A percentile compares a stretch with the other conserved stretches of the same genome.
Conservation (phyloP, 37 sponge, comb jelly and placozoan species). For the Chondrosia reniformis region DNA sequence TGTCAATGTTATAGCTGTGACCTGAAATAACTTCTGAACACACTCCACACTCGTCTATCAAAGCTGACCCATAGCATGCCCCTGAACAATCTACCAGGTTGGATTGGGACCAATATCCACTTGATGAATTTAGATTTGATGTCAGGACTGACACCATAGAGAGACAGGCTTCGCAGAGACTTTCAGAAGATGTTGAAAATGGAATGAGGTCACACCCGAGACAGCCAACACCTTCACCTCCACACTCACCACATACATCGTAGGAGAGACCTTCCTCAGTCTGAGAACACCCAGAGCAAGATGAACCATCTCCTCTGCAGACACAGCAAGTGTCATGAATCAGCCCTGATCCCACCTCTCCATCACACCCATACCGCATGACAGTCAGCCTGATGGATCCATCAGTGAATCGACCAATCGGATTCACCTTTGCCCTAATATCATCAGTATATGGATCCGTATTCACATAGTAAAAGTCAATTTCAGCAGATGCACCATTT, state of each 20-base stretch:
- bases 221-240: conserved; percentile 34
- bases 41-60: conserved; percentile 61
- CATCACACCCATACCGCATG: conserved; percentile 70
- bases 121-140: background rate
- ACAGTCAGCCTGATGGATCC: conserved; percentile 26
- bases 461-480: conserved; percentile 36
- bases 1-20: conserved; percentile 54
- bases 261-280: conserved; percentile 19
- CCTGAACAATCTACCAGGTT: conserved; percentile 63
- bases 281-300: conserved; percentile 38
- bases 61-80: conserved; percentile 55
- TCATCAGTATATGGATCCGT: conserved; percentile 59
- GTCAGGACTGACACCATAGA: conserved; percentile 13
- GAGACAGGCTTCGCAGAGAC: conserved; percentile 44
- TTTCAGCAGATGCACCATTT: conserved; percentile 27
- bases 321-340: conserved; percentile 77
- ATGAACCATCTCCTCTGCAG: conserved; percentile 76
- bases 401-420: conserved; percentile 64
- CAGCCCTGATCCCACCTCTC: conserved; percentile 42
- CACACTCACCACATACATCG: conserved; percentile 65
- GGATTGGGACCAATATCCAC: background rate
- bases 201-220: conserved; percentile 82
- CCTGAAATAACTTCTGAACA: conserved; percentile 53
- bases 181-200: conserved; percentile 37
- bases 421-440: conserved; percentile 36